Percentiles rank a stretch among this genome's conserved stretches.
These are phyloP conservation scores for Solenopsis fugax DNA, from an alignment of 1,140 invertebrate genomes.

Conservation along the genomic window DNA sequence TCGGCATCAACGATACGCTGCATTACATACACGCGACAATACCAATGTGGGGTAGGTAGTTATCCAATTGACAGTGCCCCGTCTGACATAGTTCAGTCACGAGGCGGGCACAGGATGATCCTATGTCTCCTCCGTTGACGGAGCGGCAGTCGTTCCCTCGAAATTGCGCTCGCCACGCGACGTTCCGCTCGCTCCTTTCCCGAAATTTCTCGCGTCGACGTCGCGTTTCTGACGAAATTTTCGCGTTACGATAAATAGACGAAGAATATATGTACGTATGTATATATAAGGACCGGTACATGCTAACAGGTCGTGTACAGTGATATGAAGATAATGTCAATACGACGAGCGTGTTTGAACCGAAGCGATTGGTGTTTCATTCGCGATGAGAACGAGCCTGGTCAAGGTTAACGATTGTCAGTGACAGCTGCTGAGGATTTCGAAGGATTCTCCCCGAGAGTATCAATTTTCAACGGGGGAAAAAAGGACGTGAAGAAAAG, in stretches of 20 bases:
- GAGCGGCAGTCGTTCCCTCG: conserved; percentile 53
- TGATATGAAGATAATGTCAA: conserved; percentile 21
- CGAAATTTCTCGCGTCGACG: background rate
- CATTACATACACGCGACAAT: conserved; percentile 51
- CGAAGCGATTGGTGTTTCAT: conserved; percentile 34
- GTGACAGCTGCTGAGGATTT: conserved; percentile 39
- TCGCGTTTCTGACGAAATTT: background rate
- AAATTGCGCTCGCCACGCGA: conserved; percentile 15
- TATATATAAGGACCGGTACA: background rate
- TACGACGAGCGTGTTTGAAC: conserved; percentile 6
- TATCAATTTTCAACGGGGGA: background rate
- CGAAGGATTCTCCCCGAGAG: background rate
- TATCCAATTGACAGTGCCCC: conserved; percentile 85
- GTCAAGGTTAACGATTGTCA: conserved; percentile 62
- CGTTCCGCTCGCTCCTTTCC: background rate
- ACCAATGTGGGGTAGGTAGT: conserved; percentile 81
- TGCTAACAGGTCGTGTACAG: background rate
- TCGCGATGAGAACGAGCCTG: conserved; percentile 28
- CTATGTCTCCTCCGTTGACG: conserved; percentile 74
- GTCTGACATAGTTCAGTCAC: conserved; percentile 85
- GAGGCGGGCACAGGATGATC: conserved; percentile 83
- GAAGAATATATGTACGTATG: background rate
- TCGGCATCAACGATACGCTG: conserved; percentile 53
- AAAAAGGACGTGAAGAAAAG: background rate
- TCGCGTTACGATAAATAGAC: background rate